These are phyloP conservation scores for Scomber colias DNA, from an alignment of 2,113 vertebrate genomes.

Conservation along the genomic window DNA sequence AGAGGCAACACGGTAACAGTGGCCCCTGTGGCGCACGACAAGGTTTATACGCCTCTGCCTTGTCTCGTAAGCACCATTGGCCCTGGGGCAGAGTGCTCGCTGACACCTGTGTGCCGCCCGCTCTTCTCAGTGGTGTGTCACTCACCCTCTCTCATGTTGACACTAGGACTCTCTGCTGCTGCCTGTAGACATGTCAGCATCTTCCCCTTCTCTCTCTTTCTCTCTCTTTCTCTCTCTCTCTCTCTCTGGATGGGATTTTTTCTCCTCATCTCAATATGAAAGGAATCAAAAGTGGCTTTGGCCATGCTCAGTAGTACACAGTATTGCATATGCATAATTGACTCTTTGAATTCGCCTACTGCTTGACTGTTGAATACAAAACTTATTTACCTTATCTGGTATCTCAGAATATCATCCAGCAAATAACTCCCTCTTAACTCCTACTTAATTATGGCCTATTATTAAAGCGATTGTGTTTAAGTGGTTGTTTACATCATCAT, in stretches of 20 bases:
- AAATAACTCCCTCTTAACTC: not conserved
- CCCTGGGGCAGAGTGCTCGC: slow-evolving; percentile 67
- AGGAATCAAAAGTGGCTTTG: slow-evolving; percentile 52
- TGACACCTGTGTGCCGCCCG: slow-evolving; percentile 74
- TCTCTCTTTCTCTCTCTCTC: slow-evolving; percentile 7
- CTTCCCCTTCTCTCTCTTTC: slow-evolving; percentile 15
- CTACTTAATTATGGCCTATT: slow-evolving; percentile 13
- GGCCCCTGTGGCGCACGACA: slow-evolving; percentile 53
- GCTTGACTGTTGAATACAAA: slow-evolving; percentile 30
- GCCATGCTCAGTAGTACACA: slow-evolving; percentile 14
- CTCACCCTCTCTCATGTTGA: slow-evolving; percentile 70
- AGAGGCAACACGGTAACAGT: slow-evolving; percentile 41
- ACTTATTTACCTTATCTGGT: slow-evolving; percentile 44
- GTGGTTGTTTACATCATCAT: not conserved
- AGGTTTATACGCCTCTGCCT: slow-evolving; percentile 69
- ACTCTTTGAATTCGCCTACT: slow-evolving; percentile 32
- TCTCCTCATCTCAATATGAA: slow-evolving; percentile 65
- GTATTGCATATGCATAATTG: slow-evolving; percentile 45
- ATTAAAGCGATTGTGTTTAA: not conserved
- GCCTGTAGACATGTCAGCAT: slow-evolving; percentile 66
- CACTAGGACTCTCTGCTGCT: slow-evolving; percentile 59
- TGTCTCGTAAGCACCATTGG: slow-evolving; percentile 70
- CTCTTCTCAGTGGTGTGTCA: slow-evolving; percentile 66
- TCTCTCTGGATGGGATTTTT: slow-evolving; percentile 37
- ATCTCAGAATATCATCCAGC: not conserved